Conservation (phyloP, 1,140 invertebrate species). For the Adelges cooleyi region DNA sequence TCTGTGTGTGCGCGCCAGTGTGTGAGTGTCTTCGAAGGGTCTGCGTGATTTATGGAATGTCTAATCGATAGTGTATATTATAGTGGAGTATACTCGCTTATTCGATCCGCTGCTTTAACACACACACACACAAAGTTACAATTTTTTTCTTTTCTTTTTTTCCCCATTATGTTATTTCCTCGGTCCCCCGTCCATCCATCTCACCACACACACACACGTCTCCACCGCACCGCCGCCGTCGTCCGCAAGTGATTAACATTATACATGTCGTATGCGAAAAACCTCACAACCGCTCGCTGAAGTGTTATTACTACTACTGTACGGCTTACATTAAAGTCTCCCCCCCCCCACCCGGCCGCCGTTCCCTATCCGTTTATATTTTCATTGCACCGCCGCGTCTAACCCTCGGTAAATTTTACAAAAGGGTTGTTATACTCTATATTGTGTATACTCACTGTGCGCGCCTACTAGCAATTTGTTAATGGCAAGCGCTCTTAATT, state of each 20-base stretch:
- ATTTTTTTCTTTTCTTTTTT: neutral
- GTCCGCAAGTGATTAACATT: constrained; percentile 14
- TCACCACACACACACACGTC: neutral
- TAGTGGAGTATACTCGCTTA: constrained; percentile 15
- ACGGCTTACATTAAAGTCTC: no score
- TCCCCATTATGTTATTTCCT: neutral
- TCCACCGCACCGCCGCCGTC: no score
- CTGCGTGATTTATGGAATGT: constrained; percentile 23
- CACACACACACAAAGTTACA: neutral
- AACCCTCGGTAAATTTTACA: neutral
- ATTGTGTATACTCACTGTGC: neutral
- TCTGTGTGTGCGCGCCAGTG: neutral
- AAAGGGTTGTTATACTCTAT: constrained; percentile 12
- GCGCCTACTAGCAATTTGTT: constrained; percentile 5
- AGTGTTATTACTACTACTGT: no score
- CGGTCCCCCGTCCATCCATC: neutral
- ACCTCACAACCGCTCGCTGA: constrained; percentile 20
- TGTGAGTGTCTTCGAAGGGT: constrained; percentile 22
- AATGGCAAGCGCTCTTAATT: constrained; percentile 19
- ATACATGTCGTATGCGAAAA: constrained; percentile 5
- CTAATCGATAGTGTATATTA: constrained; percentile 27
- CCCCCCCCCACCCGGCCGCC: no score
- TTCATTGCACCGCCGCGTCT: no score
- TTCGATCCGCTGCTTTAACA: constrained; percentile 1
- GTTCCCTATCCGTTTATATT: no score